Evolutionary conservation across 2,113 vertebrate genomes (phyloP).

Genomic region (Bubo blakistoni): DNA sequence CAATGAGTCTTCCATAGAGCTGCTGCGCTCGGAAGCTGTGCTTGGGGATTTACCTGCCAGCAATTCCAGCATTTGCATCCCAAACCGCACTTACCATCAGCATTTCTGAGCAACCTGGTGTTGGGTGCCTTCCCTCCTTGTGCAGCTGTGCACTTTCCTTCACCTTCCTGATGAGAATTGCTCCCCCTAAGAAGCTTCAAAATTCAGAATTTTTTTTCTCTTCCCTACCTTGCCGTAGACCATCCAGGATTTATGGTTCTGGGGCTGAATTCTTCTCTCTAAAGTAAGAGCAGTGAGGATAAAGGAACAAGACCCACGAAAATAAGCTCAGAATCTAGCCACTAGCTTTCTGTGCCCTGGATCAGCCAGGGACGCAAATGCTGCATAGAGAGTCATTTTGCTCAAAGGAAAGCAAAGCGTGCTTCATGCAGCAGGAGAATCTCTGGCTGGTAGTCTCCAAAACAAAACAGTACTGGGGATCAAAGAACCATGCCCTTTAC

Average conservation of each 20-base stretch:
- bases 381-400: background rate
- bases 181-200: background rate
- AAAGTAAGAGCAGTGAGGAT: background rate
- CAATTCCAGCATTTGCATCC: background rate
- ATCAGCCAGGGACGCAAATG: background rate
- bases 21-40: background rate
- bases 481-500: constrained; percentile 8
- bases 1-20: background rate
- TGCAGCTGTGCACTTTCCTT: background rate
- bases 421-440: constrained; percentile 33
- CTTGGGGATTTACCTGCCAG: background rate
- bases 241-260: background rate
- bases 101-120: background rate
- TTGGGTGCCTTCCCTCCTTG: background rate
- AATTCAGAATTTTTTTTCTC: background rate
- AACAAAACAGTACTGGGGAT: constrained; percentile 4
- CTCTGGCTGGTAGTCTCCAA: background rate
- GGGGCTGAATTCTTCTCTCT: background rate
- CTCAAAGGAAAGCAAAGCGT: background rate
- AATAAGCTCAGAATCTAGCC: background rate
- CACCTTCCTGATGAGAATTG: background rate
- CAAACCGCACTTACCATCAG: background rate
- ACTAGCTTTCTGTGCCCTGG: background rate
- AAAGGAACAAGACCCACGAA: background rate
- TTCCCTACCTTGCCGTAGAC: background rate